Conservation (phyloP, 1,140 invertebrate species). For the Tetragnatha versicolor region DNA sequence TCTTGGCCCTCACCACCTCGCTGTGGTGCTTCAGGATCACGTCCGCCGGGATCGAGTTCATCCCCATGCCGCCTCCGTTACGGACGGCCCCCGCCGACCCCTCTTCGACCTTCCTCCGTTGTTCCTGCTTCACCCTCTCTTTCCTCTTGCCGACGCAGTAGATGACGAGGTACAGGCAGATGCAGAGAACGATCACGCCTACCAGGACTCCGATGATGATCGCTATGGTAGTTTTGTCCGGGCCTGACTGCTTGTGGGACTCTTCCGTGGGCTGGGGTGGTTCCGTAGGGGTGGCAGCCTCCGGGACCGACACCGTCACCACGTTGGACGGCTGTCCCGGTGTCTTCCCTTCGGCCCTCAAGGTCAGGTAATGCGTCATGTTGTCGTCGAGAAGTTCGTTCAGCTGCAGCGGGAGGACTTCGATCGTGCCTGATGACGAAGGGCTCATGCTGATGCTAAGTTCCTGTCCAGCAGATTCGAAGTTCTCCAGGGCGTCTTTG, state of each 20-base stretch:
- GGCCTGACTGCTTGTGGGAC: neutral
- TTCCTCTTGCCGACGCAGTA: constrained; percentile 11
- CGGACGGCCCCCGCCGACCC: neutral
- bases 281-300: neutral
- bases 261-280: neutral
- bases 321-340: constrained; percentile 5
- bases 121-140: neutral
- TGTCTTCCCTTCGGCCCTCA: neutral
- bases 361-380: neutral
- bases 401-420: neutral
- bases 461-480: neutral
- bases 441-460: neutral
- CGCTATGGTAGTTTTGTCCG: neutral
- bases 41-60: constrained; percentile 57
- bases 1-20: constrained; percentile 56
- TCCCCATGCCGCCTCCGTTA: neutral
- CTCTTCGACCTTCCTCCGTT: neutral
- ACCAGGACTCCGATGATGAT: constrained; percentile 18
- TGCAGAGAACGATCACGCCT: neutral
- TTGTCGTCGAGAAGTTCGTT: neutral
- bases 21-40: constrained; percentile 56
- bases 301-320: neutral
- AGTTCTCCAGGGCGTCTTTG: constrained; percentile 1
- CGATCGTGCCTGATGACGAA: neutral
- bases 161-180: neutral